phyloP scores from a whole-genome alignment of 2,888 invertebrate species.

The Dryobota labecula region DNA sequence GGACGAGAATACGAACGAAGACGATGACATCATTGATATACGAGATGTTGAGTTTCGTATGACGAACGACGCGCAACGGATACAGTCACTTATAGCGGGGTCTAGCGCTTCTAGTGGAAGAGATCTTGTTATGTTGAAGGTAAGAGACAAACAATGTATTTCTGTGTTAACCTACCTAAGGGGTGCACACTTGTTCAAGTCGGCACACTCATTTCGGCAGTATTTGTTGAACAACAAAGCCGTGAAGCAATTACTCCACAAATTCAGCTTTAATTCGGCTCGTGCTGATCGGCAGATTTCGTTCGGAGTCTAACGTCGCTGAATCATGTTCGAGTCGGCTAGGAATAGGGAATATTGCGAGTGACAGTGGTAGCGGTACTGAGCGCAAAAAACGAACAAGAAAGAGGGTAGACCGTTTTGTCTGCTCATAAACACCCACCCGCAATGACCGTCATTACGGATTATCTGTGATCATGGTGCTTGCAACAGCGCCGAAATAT shows the following conservation, averaged over 20 bases:
- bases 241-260: not conserved
- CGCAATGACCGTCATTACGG: too few species aligned
- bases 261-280: not conserved
- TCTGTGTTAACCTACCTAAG: too few species aligned
- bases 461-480: too few species aligned
- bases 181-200: too few species aligned
- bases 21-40: constrained; percentile 92
- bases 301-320: too few species aligned
- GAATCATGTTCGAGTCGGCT: too few species aligned
- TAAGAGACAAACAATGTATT: constrained; percentile 47
- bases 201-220: not conserved
- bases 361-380: too few species aligned
- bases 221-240: not conserved
- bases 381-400: too few species aligned
- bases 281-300: not conserved
- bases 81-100: constrained; percentile 90
- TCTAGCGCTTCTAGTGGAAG: constrained; percentile 82
- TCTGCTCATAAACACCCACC: too few species aligned
- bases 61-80: constrained; percentile 93
- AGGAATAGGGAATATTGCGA: too few species aligned
- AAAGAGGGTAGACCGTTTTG: too few species aligned
- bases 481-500: too few species aligned
- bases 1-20: constrained; percentile 89
- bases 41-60: constrained; percentile 97
- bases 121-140: constrained; percentile 84